These are phyloP conservation scores for Gila robusta DNA, from an alignment of 2,797 vertebrate genomes.

Conservation along the genomic window DNA sequence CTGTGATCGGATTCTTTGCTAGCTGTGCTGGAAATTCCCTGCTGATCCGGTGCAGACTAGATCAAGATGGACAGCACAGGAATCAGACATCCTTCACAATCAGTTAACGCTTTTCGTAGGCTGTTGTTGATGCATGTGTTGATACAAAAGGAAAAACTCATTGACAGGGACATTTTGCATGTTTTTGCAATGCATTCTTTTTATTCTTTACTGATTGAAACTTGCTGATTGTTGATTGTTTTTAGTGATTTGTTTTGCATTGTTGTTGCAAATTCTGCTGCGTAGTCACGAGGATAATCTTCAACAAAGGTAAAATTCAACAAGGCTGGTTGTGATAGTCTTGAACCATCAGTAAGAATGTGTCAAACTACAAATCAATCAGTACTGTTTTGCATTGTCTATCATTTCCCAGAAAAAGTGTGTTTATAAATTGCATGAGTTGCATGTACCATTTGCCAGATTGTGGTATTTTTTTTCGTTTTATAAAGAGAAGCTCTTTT, in stretches of 20 bases:
- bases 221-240: too few relatives aligned
- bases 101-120: not conserved
- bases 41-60: constrained; percentile 32
- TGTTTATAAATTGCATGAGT: not conserved
- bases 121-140: too few relatives aligned
- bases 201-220: too few relatives aligned
- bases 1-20: constrained; percentile 62
- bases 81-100: not conserved
- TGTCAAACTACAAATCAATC: not conserved
- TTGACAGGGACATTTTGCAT: too few relatives aligned
- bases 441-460: not conserved
- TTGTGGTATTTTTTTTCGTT: not conserved
- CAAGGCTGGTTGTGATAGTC: not conserved
- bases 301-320: not conserved
- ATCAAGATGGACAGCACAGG: constrained; percentile 32
- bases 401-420: not conserved
- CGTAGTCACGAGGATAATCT: not conserved
- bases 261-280: not conserved
- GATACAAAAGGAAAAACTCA: too few relatives aligned
- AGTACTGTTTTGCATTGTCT: too few relatives aligned
- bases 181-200: too few relatives aligned
- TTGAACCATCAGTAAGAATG: not conserved
- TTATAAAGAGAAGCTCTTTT: not conserved
- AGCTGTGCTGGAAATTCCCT: constrained; percentile 62
- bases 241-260: not conserved